Evolutionary conservation across 1,140 invertebrate species (phyloP).

Genomic region (Bombus affinis): DNA sequence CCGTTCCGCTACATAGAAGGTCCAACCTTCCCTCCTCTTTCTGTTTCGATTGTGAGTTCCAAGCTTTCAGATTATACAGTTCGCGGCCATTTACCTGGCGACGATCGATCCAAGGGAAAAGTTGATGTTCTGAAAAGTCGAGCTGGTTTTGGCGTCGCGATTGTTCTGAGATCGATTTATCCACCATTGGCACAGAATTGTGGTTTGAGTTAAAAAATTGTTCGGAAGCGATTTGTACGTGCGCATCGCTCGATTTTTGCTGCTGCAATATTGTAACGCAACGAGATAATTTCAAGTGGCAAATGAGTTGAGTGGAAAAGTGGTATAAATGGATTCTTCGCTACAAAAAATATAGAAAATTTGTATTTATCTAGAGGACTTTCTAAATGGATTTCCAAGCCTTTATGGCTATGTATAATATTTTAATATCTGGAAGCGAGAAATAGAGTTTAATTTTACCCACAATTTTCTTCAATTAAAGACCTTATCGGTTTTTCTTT

Average conservation of each 20-base stretch:
- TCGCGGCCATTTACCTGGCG: slow-evolving; percentile 8
- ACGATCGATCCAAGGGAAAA: slow-evolving; percentile 10
- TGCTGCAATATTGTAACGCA: not conserved
- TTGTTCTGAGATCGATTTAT: not conserved
- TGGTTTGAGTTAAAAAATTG: not conserved
- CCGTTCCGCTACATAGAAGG: not conserved
- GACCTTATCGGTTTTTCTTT: not conserved
- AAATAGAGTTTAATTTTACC: not conserved
- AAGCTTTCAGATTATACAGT: not conserved
- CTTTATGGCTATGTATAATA: not conserved
- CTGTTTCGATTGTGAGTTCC: not conserved
- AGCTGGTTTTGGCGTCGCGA: not conserved
- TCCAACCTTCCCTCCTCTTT: no score
- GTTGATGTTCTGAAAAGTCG: not conserved
- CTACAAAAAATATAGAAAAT: not conserved
- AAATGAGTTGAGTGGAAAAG: not conserved
- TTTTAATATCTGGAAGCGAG: not conserved
- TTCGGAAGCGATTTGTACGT: not conserved
- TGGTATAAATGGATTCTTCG: not conserved
- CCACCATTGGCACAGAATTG: not conserved
- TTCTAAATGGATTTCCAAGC: not conserved
- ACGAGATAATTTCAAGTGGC: not conserved
- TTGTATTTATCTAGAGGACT: not conserved
- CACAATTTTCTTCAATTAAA: not conserved
- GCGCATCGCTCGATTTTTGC: not conserved